Conservation (phyloP, 2,797 vertebrate species). For the Passerculus sandwichensis region DNA sequence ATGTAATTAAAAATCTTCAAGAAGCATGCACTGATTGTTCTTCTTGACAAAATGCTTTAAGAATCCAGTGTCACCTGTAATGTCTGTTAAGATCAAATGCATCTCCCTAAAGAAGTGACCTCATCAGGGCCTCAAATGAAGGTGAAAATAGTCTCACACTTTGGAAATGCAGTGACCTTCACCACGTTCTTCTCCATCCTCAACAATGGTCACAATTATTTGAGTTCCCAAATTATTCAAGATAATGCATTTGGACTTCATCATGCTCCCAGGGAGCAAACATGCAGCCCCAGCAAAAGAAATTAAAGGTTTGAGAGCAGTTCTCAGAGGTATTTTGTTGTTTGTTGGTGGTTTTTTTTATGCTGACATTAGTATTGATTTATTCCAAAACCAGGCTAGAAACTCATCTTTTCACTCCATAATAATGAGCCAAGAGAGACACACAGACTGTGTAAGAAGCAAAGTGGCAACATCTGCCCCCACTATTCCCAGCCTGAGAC, state of each 20-base stretch:
- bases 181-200: not conserved
- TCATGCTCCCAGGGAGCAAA: not conserved
- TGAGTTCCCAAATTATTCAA: not conserved
- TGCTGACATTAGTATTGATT: not conserved
- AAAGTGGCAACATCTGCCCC: slow-evolving; percentile 12
- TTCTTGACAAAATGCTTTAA: not conserved
- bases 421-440: not conserved
- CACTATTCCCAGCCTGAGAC: not conserved
- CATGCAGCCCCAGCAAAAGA: not conserved
- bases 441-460: not conserved
- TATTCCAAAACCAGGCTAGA: not conserved
- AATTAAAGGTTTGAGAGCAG: not conserved
- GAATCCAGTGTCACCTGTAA: not conserved
- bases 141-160: not conserved
- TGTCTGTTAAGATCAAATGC: not conserved
- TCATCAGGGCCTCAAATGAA: not conserved
- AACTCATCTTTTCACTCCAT: not conserved
- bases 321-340: not conserved
- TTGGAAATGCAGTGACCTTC: not conserved
- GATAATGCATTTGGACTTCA: not conserved
- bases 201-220: not conserved
- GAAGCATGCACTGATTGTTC: not conserved
- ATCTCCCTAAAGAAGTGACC: not conserved
- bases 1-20: not conserved
- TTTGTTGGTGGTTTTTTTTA: not conserved